Percentiles rank a stretch among this genome's conserved stretches.
Evolutionary conservation across 2,797 vertebrate genomes (phyloP).

Genomic region (Thunnus albacares): DNA sequence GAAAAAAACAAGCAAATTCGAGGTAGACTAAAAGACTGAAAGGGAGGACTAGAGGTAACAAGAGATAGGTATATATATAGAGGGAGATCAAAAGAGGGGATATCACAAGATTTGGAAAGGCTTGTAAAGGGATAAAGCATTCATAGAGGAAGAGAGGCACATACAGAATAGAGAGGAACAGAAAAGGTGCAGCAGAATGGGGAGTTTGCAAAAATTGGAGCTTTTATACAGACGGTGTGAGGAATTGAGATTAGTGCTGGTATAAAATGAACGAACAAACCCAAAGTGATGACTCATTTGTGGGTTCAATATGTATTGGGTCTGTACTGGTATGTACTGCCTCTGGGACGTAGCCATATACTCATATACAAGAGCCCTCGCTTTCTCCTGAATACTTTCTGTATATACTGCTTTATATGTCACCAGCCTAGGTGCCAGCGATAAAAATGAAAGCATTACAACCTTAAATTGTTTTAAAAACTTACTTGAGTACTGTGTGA

Average conservation of each 20-base stretch:
- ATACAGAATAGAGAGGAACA: constrained; percentile 25
- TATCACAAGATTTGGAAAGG: constrained; percentile 24
- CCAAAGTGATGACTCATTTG: no score
- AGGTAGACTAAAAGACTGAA: constrained; percentile 2
- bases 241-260: constrained; percentile 19
- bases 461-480: no score
- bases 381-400: no score
- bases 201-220: background rate
- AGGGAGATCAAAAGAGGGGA: constrained; percentile 11
- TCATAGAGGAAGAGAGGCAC: constrained; percentile 16
- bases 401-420: no score
- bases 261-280: no score
- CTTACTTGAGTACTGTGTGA: no score
- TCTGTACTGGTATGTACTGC: no score
- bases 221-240: constrained; percentile 23
- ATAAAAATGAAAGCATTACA: no score
- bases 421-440: no score
- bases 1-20: constrained; percentile 2
- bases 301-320: no score
- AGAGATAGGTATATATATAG: background rate
- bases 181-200: constrained; percentile 4
- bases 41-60: constrained; percentile 2
- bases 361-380: no score
- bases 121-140: constrained; percentile 32
- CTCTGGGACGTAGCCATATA: no score